Evolutionary conservation across 2,113 vertebrate species (phyloP), one percentile per base, ranked within the genome.

Genomic region (Solea senegalensis): DNA sequence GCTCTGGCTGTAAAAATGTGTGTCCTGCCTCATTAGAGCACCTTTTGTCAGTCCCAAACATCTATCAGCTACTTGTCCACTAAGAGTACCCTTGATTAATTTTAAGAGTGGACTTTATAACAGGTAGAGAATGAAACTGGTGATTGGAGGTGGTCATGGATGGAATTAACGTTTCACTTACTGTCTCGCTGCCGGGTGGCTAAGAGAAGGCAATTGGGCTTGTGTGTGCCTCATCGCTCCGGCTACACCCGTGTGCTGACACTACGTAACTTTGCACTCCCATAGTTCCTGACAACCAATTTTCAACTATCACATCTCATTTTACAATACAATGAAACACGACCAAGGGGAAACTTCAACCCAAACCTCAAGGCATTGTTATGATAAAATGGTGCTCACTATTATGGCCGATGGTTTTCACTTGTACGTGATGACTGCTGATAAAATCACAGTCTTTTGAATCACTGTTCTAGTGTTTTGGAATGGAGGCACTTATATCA

Each of bases 281-380:
- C 54, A 57, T 65, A 58, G 51, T 66, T 76, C 61, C 49, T 72
- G 66, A 82, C 80, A 81, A 69, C 53, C 62, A 79, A 85, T 85
- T 88, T 81, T 76, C 46, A 66, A 73, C 61, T 66, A 80, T 75
- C 83, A 85, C 54, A 78, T 79, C 69, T 81, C 65, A 70, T 71
- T 61, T 74, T 76, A 64, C 61, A 71, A 56, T 55, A 55, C 54
- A 72, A 51, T 76, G 54, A 74, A 63, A 59, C 61, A 43, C 57
- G 54, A 41, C 9, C 53, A 50, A 14, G 7, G n/a, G 52, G 15
- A 65, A 28, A 16, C 34, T 15, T 64, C 9, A 65, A 45, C 65
- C n/a, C 43, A 64, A 48, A 50, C 14, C 44, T 16, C 44, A 55
- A 56, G 45, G n/a, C 14, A 27, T 9, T 12, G 27, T 21, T 8